These are phyloP conservation scores for Suncus etruscus DNA, from an alignment of 2,113 vertebrate species.

Conservation along the genomic window DNA sequence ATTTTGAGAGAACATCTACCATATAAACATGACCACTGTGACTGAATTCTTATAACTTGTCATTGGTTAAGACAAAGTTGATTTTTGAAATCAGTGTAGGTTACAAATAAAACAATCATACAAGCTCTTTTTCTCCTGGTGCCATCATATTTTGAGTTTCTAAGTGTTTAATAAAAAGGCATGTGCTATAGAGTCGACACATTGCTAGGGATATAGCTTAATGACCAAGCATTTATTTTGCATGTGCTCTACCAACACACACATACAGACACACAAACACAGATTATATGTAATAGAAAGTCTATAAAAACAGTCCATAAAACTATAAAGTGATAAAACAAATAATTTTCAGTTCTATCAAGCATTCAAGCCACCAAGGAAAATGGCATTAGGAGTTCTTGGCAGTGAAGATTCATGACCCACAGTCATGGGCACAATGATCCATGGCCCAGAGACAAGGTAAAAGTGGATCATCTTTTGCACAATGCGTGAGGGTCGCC, in stretches of 20 bases:
- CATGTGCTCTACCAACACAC: too few species aligned
- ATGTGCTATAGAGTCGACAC: too few species aligned
- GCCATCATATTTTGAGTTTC: neutral
- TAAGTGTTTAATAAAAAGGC: too few species aligned
- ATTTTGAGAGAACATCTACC: neutral
- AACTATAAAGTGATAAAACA: too few species aligned
- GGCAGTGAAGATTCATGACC: accelerated
- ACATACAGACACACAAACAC: too few species aligned
- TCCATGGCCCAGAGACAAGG: neutral
- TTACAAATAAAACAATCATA: neutral
- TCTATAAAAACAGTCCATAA: too few species aligned
- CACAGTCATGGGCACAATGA: too few species aligned
- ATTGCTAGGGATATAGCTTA: too few species aligned
- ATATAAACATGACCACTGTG: too few species aligned
- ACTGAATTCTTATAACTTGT: neutral
- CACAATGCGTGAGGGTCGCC: too few species aligned
- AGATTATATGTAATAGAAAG: too few species aligned
- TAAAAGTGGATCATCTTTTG: neutral
- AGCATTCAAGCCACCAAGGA: neutral
- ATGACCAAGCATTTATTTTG: too few species aligned
- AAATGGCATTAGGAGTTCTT: neutral
- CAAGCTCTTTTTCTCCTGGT: neutral
- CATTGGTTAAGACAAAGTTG: neutral
- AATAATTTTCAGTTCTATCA: neutral
- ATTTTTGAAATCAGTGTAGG: constrained; percentile 3